Evolutionary conservation across 2,113 vertebrate species (phyloP), one percentile per base, ranked within the genome.

Genomic region (Chrysemys picta): DNA sequence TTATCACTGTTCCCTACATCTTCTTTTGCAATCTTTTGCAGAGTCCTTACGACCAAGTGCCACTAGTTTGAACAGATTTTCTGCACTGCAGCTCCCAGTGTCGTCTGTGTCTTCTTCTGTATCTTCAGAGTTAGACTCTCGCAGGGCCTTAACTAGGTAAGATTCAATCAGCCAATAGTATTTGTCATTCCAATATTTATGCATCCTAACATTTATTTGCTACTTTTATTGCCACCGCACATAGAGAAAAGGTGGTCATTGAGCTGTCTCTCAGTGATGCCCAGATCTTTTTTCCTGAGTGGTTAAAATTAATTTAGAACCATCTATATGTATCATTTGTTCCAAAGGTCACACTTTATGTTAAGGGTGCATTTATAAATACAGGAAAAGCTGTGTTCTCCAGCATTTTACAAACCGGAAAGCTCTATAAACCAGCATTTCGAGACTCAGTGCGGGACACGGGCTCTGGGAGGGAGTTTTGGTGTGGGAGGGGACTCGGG

Each of bases 51-150:
- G 99, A 95, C 98, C 98, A 95, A 98, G 98, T 93, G 98, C 98
- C 97, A 98, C 98, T 97, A 99, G 98, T 96, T 98, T 99, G 97
- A 99, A 99, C 98, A 98, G 99, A 82, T 99, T 99, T 97, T 99
- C 99, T 82, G 99, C 99, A 2, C 99, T 99, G 95, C 99, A 99
- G 98, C 98, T 98, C 88, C 98, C 99, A n/a, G 97, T 98, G 47
- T 96, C 97, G 94, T 98, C 97, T 79, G 97, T 98, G 38, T 97
- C 99, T 69, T 92, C 98, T 83, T 85, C 97, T 25, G 92, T 98
- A 31, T 98, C 99, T 82, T 95, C 98, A 57, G 99, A 99, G 56
- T 98, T 98, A 62, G 99, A 99, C 53, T 96, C 99, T 94, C 99
- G 99, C 97, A 98, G 99, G 95, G 97, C 98, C 93, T 97, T 99